Evolutionary conservation across 2,113 vertebrate genomes (phyloP), one percentile per base, ranked within the genome.

Genomic region (Brachirus orientalis): DNA sequence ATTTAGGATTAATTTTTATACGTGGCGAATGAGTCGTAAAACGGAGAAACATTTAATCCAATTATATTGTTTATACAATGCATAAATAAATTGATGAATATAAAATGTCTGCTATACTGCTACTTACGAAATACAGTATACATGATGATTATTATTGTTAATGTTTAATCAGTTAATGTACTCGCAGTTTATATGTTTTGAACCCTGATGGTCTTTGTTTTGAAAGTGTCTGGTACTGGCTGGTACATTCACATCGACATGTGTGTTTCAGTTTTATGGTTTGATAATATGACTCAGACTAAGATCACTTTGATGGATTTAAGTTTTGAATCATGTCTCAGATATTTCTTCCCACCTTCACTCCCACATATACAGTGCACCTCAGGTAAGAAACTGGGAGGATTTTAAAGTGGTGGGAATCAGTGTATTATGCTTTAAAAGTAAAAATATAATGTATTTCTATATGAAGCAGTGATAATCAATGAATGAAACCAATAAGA

Each of bases 261-360:
- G 61, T 73, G 70, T 72, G 70, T 79, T 83, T 82, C 73, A 69
- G 51, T 73, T 63, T 48, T 53, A 53, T 35, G 18, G 14, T 80
- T 79, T 68, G 57, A 65, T 50, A 38, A 51, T 41, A 66, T 84
- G 88, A 88, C 79, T 87, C 72, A 84, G 18, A 59, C 36, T 66
- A 19, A 20, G 22, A 41, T 69, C 2, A 46, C 76, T 87, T 89
- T 82, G 80, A 87, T 82, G 61, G 5, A 40, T 75, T 73, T 57
- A 57, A 63, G 68, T 71, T 82, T 61, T 87, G 84, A 84, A 82
- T 86, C 80, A 80, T 62, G 55, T 35, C 68, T 55, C 22, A 22
- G 53, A 70, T 86, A 77, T 86, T 77, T 83, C 44, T 45, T 8
- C 47, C n/a, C 13, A 55, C 28, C 54, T 28, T 61, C 20, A 51